Base-by-base conservation (phyloP, 2,888 invertebrate species). In the Hylaea fasciaria region DNA sequence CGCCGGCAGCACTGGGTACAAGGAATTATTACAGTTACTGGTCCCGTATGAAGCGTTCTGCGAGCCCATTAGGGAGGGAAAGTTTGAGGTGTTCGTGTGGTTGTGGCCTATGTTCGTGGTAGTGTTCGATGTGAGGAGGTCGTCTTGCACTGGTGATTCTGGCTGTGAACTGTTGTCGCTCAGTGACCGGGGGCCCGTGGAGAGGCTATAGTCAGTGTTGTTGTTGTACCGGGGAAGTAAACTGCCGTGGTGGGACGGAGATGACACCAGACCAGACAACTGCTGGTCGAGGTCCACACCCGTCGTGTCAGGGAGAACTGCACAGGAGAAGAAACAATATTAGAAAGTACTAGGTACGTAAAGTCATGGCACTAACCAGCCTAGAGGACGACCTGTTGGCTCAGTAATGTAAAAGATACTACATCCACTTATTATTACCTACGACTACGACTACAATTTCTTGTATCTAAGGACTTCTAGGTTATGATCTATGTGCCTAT, bases 101-200 rank as follows among this genome's bases (percentile, higher is more conserved):
- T 94, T 94, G 69, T 94, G 93, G 12, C 94, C 93, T 70, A 94
- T 83, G 78, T 94, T 93, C 5, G 94, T 93, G 4, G 88, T 78
- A 2, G 94, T 94, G 75, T 95, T 95, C 7, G 94, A 94, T 0
- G 94, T 94, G 39, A 95, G 90, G 2, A 95, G 85, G 73, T 96
- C 96, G 77, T 96, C 96, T 88, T 96, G 96, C 13, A 96, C 96
- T 0, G 96, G 96, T 39, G 96, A 96, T 78, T 96, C 96, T 2
- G 96, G 96, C 64, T 96, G 95, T 37, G 96, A 96, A 40, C 96
- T 96, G 79, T 96, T 95, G 82, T 96, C 97, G 71, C 96, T 96
- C 29, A 97, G 87, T 12, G 96, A 96, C 43, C 97, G 92, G 0
- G 97, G 96, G 1, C 95, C 95, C 16, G 93, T 93, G 57, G 94